Conservation (phyloP, 2,888 invertebrate genomes). For the Lasioglossum figueresi region DNA sequence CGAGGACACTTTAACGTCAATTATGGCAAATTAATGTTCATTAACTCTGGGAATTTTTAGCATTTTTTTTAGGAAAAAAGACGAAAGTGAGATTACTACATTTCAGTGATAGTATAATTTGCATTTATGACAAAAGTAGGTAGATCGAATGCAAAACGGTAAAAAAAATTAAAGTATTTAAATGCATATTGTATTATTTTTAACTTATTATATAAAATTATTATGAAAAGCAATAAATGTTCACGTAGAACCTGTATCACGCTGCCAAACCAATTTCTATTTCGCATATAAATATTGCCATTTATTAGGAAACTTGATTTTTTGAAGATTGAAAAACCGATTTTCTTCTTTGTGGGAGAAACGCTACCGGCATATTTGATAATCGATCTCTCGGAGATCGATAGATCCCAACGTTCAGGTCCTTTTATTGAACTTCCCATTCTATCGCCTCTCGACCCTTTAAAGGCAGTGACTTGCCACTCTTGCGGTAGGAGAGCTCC, state of each 20-base stretch:
- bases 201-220: no score
- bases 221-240: no score
- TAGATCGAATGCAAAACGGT: no score
- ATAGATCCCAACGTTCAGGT: slow-evolving; percentile 18
- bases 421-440: slow-evolving; percentile 38
- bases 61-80: not conserved
- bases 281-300: no score
- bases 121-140: no score
- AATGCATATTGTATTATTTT: no score
- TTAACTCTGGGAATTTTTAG: not conserved
- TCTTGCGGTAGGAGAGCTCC: slow-evolving; percentile 26
- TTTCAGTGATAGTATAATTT: no score
- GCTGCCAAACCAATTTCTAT: no score
- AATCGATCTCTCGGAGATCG: slow-evolving; percentile 16
- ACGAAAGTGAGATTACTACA: no score
- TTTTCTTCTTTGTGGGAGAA: slow-evolving; percentile 27
- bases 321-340: not conserved
- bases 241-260: no score
- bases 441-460: slow-evolving; percentile 49
- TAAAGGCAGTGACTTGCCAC: slow-evolving; percentile 57
- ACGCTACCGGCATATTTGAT: slow-evolving; percentile 13
- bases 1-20: not conserved
- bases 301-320: not conserved
- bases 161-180: no score
- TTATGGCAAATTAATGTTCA: not conserved